phyloP scores from a whole-genome alignment of 2,113 vertebrate species.

The Rhipidura dahli region DNA sequence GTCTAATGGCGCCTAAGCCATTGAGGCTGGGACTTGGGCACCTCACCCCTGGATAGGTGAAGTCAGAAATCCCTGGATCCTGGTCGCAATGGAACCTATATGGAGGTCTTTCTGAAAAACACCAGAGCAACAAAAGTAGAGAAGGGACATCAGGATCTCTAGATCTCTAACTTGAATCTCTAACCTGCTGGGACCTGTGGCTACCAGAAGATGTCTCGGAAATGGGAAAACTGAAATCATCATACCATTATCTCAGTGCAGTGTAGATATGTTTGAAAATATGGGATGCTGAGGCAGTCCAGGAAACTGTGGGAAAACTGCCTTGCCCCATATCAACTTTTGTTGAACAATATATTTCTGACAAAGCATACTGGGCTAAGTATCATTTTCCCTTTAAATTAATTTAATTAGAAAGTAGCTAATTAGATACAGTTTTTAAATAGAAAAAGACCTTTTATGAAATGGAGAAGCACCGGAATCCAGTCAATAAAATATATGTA shows the following conservation, averaged over 20 bases:
- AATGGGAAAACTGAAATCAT: not conserved
- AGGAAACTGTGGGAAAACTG: not conserved
- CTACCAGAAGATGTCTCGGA: not conserved
- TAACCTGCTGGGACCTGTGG: not conserved
- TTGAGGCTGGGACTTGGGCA: rapidly evolving
- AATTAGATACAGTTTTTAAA: not conserved
- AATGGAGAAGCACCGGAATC: not conserved
- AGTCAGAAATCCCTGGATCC: not conserved
- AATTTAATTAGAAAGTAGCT: not conserved
- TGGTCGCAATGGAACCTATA: not conserved
- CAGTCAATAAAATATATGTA: not conserved
- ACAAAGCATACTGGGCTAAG: not conserved
- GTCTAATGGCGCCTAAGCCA: not conserved
- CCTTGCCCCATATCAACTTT: not conserved
- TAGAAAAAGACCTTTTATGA: not conserved
- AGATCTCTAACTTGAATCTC: not conserved
- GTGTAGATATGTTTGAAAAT: not conserved
- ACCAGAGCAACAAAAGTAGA: not conserved
- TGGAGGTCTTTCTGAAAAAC: not conserved
- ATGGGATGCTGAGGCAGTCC: not conserved
- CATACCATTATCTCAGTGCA: not conserved
- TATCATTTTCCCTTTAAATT: not conserved
- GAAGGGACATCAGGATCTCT: not conserved
- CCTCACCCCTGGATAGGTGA: rapidly evolving
- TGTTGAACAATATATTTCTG: not conserved